Percentiles rank a stretch among this genome's conserved stretches.
Evolutionary conservation across 2,888 invertebrate species (phyloP).

Genomic region (Rhodophaea formosa): DNA sequence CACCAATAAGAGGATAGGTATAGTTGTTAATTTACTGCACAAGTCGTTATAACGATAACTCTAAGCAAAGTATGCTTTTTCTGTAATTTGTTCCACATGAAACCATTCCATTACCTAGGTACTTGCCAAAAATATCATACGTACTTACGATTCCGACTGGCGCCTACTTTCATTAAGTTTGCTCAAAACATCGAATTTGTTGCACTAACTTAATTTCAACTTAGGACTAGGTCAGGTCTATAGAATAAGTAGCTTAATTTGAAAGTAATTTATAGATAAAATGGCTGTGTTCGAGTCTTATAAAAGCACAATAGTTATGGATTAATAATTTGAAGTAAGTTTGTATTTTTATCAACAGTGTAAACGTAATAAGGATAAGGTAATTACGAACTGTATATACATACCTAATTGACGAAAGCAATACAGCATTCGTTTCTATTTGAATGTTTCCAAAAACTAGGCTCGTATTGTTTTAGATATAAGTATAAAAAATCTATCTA

Average conservation of each 20-base stretch:
- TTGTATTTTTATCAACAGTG: conserved; percentile 78
- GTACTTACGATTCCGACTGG: background rate
- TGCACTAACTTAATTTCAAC: conserved; percentile 2
- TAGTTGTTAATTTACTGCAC: background rate
- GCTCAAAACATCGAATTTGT: conserved; percentile 17
- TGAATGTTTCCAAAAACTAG: background rate
- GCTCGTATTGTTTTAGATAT: no score
- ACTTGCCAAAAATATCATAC: conserved; percentile 5
- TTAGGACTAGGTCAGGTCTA: conserved; percentile 26
- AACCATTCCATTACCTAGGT: background rate
- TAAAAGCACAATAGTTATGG: conserved; percentile 62
- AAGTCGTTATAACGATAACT: background rate
- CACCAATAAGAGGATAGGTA: background rate
- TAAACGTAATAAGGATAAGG: conserved; percentile 24
- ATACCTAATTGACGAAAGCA: background rate
- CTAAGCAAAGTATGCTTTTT: background rate
- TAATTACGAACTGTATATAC: conserved; percentile 27
- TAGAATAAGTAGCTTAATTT: conserved; percentile 29
- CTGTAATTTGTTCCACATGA: background rate
- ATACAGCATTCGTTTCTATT: background rate
- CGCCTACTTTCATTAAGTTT: conserved; percentile 1
- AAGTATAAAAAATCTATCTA: no score
- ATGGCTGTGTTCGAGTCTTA: conserved; percentile 77
- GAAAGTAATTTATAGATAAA: conserved; percentile 59
- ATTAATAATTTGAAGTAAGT: conserved; percentile 45